A percentile compares a stretch with the other conserved stretches of the same genome.
phyloP scores from a whole-genome alignment of 2,113 vertebrate genomes.

The Ondatra zibethicus region DNA sequence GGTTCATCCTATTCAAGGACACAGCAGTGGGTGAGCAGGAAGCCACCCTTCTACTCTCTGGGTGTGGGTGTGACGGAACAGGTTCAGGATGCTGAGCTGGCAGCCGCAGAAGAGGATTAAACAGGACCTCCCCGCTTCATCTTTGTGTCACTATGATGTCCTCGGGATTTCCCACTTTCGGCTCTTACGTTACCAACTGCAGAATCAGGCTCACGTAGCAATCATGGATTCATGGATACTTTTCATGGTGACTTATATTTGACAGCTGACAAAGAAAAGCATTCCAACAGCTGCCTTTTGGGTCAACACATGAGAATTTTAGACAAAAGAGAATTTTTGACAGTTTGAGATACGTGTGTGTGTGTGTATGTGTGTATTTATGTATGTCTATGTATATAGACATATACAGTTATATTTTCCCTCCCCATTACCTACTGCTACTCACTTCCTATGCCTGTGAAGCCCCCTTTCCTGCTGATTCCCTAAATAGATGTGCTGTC shows the following conservation, averaged over 20 bases:
- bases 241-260: neutral
- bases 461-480: neutral
- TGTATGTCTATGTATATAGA: neutral
- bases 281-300: neutral
- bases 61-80: slow-evolving; percentile 52
- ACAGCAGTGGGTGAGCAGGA: slow-evolving; percentile 52
- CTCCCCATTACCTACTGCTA: neutral
- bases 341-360: neutral
- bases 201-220: neutral
- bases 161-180: slow-evolving; percentile 49
- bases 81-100: slow-evolving; percentile 59
- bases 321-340: neutral
- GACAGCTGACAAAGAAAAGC: neutral
- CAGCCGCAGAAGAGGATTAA: slow-evolving; percentile 56
- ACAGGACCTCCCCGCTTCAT: slow-evolving; percentile 7
- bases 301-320: slow-evolving; percentile 12
- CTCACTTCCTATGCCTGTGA: neutral
- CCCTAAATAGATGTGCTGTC: neutral
- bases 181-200: neutral
- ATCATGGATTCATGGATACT: neutral
- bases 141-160: neutral
- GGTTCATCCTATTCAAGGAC: slow-evolving; percentile 73
- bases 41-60: slow-evolving; percentile 34
- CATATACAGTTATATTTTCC: neutral
- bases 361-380: no score